Percentiles rank a stretch among this genome's conserved stretches.
Evolutionary conservation across 2,888 invertebrate genomes (phyloP).

Genomic region (Eulithis prunata): DNA sequence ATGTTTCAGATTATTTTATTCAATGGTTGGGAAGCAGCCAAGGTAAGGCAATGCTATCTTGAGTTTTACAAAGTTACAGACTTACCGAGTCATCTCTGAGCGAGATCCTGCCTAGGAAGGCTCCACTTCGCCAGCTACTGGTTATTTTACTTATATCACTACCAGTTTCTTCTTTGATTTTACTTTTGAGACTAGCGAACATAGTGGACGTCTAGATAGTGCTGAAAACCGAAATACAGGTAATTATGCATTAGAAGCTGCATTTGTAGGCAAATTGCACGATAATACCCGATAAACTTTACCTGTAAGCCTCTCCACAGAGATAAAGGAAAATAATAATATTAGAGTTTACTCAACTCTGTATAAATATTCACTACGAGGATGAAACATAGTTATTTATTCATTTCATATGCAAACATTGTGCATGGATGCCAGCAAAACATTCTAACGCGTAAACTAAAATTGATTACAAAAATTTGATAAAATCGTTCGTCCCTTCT

Average conservation of each 20-base stretch:
- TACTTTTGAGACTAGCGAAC: constrained; percentile 95
- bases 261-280: constrained; percentile 14
- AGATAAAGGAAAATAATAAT: constrained; percentile 1
- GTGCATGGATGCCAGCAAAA: not conserved
- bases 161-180: constrained; percentile 95
- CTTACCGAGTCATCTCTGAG: constrained; percentile 77
- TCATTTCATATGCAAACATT: constrained; percentile 1
- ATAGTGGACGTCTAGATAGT: constrained; percentile 73
- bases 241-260: constrained; percentile 4
- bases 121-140: constrained; percentile 78
- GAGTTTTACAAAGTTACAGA: not conserved
- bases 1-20: too few species aligned
- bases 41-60: not conserved
- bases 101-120: constrained; percentile 79
- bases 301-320: constrained; percentile 11
- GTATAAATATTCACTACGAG: constrained; percentile 1
- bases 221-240: constrained; percentile 30
- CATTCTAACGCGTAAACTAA: constrained; percentile 4
- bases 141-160: constrained; percentile 87
- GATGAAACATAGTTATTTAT: constrained; percentile 17
- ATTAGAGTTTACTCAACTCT: constrained; percentile 5
- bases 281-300: constrained; percentile 22
- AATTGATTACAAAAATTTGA: not conserved
- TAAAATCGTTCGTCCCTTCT: too few species aligned
- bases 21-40: too few species aligned